phyloP scores from a whole-genome alignment of 2,888 invertebrate species.

The Trichogramma evanescens region DNA sequence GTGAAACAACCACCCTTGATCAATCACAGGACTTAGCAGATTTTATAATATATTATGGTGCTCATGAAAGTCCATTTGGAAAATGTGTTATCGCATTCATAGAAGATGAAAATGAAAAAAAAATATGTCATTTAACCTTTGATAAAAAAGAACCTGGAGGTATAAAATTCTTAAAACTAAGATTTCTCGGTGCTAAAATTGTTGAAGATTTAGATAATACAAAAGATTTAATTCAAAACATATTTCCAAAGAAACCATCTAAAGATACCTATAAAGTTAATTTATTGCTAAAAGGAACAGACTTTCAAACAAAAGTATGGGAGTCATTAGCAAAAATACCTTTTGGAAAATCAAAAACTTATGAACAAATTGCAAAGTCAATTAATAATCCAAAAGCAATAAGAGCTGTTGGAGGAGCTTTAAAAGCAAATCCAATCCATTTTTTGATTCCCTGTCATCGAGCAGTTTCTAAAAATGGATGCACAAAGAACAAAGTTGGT shows the following conservation, averaged over 20 bases:
- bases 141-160: slow-evolving; percentile 20
- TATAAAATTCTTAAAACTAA: slow-evolving; percentile 23
- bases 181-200: slow-evolving; percentile 29
- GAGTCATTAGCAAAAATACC: slow-evolving; percentile 29
- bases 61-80: slow-evolving; percentile 33
- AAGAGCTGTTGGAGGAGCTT: slow-evolving; percentile 35
- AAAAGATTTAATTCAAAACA: slow-evolving; percentile 12
- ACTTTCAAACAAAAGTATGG: slow-evolving; percentile 40
- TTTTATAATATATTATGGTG: slow-evolving; percentile 29
- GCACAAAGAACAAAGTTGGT: slow-evolving; percentile 35
- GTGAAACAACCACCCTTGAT: neutral
- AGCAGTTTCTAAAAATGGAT: slow-evolving; percentile 31
- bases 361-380: slow-evolving; percentile 31
- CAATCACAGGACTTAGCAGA: neutral
- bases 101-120: slow-evolving; percentile 20
- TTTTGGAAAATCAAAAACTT: slow-evolving; percentile 28
- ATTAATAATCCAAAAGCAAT: slow-evolving; percentile 33
- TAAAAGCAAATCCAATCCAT: slow-evolving; percentile 33
- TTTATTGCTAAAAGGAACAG: slow-evolving; percentile 35
- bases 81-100: slow-evolving; percentile 27
- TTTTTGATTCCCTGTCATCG: slow-evolving; percentile 41
- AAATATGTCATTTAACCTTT: slow-evolving; percentile 32
- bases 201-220: slow-evolving; percentile 22
- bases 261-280: slow-evolving; percentile 12
- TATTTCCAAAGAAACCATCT: slow-evolving; percentile 22